Evolutionary conservation across 2,888 invertebrate genomes (phyloP).

Genomic region (Malthinus flaveolus): DNA sequence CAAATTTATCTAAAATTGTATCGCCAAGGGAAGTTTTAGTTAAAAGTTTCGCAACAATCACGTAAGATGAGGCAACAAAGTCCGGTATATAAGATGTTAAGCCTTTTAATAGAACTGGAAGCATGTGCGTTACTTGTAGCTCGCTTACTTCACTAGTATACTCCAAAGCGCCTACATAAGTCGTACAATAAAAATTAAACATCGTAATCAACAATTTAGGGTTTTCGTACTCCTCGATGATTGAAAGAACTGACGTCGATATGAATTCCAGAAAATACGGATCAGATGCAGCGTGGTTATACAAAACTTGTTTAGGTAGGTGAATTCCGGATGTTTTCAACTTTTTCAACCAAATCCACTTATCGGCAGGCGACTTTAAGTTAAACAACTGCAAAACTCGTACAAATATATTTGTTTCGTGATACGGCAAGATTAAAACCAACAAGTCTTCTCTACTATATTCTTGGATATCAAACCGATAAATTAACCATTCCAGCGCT

Average conservation of each 20-base stretch:
- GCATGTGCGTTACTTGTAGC: slow-evolving; percentile 66
- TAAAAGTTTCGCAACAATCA: slow-evolving; percentile 72
- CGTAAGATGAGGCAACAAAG: slow-evolving; percentile 73
- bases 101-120: slow-evolving; percentile 74
- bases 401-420: slow-evolving; percentile 89
- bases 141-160: slow-evolving; percentile 57
- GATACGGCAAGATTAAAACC: slow-evolving; percentile 85
- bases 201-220: slow-evolving; percentile 68
- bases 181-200: slow-evolving; percentile 80
- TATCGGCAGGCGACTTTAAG: slow-evolving; percentile 61
- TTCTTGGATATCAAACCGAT: slow-evolving; percentile 84
- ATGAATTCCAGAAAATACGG: slow-evolving; percentile 66
- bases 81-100: slow-evolving; percentile 69
- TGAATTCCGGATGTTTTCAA: slow-evolving; percentile 76
- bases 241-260: slow-evolving; percentile 60
- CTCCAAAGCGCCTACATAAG: slow-evolving; percentile 72
- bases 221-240: slow-evolving; percentile 64
- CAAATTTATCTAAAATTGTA: slow-evolving; percentile 62
- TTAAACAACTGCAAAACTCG: slow-evolving; percentile 76
- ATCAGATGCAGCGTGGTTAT: slow-evolving; percentile 71
- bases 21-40: slow-evolving; percentile 64
- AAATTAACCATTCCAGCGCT: slow-evolving; percentile 93
- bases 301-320: slow-evolving; percentile 70
- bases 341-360: slow-evolving; percentile 77
- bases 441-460: slow-evolving; percentile 85